phyloP scores from a whole-genome alignment of 2,797 vertebrate species.

The Natrix natrix region DNA sequence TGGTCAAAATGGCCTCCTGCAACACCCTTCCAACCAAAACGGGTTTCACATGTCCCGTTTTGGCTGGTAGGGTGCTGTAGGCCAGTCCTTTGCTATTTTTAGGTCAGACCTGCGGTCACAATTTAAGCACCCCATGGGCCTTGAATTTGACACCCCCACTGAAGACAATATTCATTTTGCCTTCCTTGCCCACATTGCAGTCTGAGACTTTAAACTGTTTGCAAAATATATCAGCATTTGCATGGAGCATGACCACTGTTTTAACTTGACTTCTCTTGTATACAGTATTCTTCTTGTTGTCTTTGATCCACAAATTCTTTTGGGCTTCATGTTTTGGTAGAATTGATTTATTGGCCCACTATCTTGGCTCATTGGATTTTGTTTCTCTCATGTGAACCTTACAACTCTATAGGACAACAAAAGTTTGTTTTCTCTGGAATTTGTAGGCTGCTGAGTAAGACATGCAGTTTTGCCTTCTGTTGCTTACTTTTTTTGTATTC shows the following conservation, averaged over 20 bases:
- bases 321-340: not conserved
- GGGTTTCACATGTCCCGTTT: no score
- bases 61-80: no score
- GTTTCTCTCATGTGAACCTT: not conserved
- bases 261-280: not conserved
- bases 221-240: not conserved
- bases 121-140: no score
- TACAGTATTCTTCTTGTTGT: not conserved
- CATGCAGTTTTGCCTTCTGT: conserved; percentile 33
- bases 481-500: not conserved
- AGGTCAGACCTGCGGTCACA: accelerated
- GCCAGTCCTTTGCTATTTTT: no score
- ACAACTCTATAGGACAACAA: not conserved
- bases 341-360: not conserved
- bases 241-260: not conserved
- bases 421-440: conserved; percentile 10
- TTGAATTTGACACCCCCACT: no score
- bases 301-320: not conserved
- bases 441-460: conserved; percentile 13
- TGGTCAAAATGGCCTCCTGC: no score
- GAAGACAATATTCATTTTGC: not conserved
- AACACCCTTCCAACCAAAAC: no score
- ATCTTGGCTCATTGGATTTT: not conserved
- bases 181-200: not conserved
- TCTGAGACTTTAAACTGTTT: not conserved